Percentiles rank a stretch among this genome's conserved stretches.
Evolutionary conservation across 2,888 invertebrate genomes (phyloP).

Genomic region (Calephelis perditalis): DNA sequence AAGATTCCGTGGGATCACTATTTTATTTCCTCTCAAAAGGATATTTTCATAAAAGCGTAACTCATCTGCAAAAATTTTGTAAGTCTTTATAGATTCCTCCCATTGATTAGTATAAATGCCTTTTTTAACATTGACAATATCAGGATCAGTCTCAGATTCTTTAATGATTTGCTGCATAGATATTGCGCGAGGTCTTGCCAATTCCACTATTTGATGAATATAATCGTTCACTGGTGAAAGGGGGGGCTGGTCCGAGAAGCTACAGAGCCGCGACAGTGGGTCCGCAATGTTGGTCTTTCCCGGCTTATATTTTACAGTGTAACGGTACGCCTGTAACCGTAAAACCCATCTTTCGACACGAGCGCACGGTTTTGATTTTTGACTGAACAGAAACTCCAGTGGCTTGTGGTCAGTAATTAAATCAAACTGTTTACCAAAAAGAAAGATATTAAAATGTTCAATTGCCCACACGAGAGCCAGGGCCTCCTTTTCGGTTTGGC

Average conservation of each 20-base stretch:
- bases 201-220: not conserved
- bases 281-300: not conserved
- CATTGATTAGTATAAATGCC: constrained; percentile 1
- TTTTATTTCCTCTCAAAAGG: constrained; percentile 3
- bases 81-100: constrained; percentile 2
- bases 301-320: constrained; percentile 19
- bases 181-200: not conserved
- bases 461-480: constrained; percentile 21
- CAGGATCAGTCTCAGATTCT: not conserved
- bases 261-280: not conserved
- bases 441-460: constrained; percentile 31
- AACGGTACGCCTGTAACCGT: not conserved
- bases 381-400: constrained; percentile 33
- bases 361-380: constrained; percentile 39
- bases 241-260: not conserved
- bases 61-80: not conserved
- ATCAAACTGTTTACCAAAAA: constrained; percentile 36
- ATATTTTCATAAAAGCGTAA: constrained; percentile 6
- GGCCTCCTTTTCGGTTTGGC: constrained; percentile 35
- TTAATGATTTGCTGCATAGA: not conserved
- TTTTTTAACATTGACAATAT: constrained; percentile 2
- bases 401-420: constrained; percentile 43
- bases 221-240: not conserved
- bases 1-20: constrained; percentile 1
- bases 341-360: constrained; percentile 25